A percentile compares a stretch with the other conserved stretches of the same genome.
Evolutionary conservation across 2,888 invertebrate genomes (phyloP).

Genomic region (Plebejus argus): DNA sequence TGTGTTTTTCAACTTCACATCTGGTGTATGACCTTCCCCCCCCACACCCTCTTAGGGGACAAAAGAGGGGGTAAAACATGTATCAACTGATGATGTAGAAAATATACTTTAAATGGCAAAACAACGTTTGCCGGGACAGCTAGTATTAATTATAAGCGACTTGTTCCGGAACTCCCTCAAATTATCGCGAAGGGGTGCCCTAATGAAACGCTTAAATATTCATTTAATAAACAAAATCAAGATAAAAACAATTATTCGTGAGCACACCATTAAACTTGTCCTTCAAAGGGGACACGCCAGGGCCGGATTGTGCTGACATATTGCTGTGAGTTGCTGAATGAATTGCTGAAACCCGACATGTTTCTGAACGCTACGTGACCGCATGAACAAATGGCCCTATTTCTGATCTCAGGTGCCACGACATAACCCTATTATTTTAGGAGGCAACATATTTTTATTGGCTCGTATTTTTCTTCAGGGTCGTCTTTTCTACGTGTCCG

Average conservation of each 20-base stretch:
- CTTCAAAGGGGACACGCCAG: conserved; percentile 61
- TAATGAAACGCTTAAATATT: conserved; percentile 7
- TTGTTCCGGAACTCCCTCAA: not conserved
- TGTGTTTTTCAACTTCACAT: no score
- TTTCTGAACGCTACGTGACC: conserved; percentile 64
- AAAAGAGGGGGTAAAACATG: no score
- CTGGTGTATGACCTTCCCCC: no score
- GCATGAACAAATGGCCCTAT: conserved; percentile 32
- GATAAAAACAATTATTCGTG: conserved; percentile 40
- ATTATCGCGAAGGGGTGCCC: not conserved
- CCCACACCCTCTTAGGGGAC: no score
- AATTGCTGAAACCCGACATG: conserved; percentile 49
- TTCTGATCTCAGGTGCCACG: conserved; percentile 31
- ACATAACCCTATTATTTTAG: conserved; percentile 44
- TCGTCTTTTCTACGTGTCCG: not conserved
- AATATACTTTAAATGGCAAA: no score
- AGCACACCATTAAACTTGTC: conserved; percentile 59
- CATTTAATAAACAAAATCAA: conserved; percentile 22
- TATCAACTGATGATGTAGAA: no score
- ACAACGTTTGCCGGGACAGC: no score
- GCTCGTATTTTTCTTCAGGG: conserved; percentile 17
- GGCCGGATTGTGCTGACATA: conserved; percentile 65
- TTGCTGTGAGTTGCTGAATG: conserved; percentile 48
- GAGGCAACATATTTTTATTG: conserved; percentile 21
- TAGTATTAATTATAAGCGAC: conserved; percentile 12